phyloP scores from a whole-genome alignment of 30 jellyfish, hydroid and myxozoan genomes.

The Pseudorhiza aurosa region DNA sequence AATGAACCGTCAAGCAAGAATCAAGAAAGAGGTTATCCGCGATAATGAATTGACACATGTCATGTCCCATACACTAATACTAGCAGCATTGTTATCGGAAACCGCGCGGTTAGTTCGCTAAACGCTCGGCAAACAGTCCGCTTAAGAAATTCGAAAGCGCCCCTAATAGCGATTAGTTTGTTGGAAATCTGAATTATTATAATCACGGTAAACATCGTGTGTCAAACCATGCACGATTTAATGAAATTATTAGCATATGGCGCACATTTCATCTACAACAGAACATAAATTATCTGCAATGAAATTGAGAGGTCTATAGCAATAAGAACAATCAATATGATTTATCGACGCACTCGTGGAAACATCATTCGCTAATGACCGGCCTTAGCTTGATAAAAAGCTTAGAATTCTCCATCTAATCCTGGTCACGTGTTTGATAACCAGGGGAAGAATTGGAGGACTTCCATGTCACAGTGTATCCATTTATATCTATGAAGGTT shows the following conservation, averaged over 20 bases:
- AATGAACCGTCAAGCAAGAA: slow-evolving; percentile 4
- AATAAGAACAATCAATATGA: no score
- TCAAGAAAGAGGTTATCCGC: slow-evolving; percentile 22
- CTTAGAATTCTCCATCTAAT: no score
- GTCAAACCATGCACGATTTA: neutral
- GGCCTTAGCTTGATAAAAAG: no score
- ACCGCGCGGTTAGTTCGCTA: neutral
- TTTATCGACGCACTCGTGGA: no score
- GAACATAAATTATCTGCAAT: no score
- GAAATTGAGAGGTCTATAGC: no score
- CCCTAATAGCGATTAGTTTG: neutral
- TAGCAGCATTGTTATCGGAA: neutral
- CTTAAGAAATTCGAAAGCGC: slow-evolving; percentile 33
- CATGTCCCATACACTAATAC: slow-evolving; percentile 31
- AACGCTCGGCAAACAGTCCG: slow-evolving; percentile 5
- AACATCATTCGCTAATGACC: no score
- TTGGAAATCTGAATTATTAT: neutral
- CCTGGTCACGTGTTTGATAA: no score
- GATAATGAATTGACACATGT: slow-evolving; percentile 17
- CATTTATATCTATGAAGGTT: no score
- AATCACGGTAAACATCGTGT: neutral
- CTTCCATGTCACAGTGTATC: no score
- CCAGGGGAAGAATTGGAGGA: no score
- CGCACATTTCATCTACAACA: neutral
- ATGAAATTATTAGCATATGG: neutral